Evolutionary conservation across 2,888 invertebrate genomes (phyloP).

Genomic region (Aromia moschata): DNA sequence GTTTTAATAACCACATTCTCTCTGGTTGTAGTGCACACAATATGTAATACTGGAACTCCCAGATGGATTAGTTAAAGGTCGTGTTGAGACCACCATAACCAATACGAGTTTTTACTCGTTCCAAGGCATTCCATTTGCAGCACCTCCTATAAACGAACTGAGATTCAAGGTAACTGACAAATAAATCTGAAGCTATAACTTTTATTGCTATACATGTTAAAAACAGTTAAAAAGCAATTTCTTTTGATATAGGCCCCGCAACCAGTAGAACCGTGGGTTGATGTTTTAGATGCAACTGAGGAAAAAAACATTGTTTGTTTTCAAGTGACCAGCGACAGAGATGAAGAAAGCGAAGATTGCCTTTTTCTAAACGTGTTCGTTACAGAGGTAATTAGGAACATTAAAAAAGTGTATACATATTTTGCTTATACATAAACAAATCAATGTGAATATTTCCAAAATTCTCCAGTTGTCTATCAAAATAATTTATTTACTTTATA

Average conservation of each 20-base stretch:
- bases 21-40: constrained; percentile 6
- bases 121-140: constrained; percentile 36
- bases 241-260: constrained; percentile 35
- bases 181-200: background rate
- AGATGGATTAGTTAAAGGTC: constrained; percentile 34
- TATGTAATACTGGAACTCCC: constrained; percentile 25
- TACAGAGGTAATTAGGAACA: constrained; percentile 36
- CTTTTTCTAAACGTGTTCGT: constrained; percentile 45
- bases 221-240: background rate
- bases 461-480: too few species aligned
- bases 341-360: constrained; percentile 45
- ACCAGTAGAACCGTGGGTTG: constrained; percentile 45
- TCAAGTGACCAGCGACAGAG: constrained; percentile 31
- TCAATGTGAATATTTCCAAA: too few species aligned
- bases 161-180: constrained; percentile 34
- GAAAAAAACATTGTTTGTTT: constrained; percentile 42
- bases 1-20: too few species aligned
- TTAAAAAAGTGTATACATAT: too few species aligned
- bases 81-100: constrained; percentile 9
- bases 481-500: too few species aligned
- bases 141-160: constrained; percentile 32
- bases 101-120: constrained; percentile 34
- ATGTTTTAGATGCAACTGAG: constrained; percentile 40
- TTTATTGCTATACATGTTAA: too few species aligned
- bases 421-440: too few species aligned